Percentiles rank a stretch among this genome's conserved stretches.
phyloP scores from a whole-genome alignment of 1,140 invertebrate species.

The Neodiprion lecontei region DNA sequence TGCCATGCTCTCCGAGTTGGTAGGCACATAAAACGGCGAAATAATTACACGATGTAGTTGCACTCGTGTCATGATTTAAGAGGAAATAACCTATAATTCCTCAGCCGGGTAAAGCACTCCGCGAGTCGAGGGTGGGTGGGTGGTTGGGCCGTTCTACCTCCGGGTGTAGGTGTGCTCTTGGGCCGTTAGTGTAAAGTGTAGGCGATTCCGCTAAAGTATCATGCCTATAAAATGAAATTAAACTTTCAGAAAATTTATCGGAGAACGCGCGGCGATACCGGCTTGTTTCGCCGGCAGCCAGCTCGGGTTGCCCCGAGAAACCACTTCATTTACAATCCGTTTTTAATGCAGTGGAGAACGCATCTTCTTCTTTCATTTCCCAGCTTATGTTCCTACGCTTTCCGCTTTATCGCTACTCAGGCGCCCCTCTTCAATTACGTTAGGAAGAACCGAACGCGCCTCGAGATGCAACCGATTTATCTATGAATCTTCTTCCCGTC shows the following conservation, averaged over 20 bases:
- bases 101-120: neutral
- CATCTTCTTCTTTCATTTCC: too few relatives aligned
- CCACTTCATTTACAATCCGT: neutral
- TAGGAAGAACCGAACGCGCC: neutral
- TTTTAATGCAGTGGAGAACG: neutral
- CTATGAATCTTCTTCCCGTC: neutral
- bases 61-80: conserved; percentile 17
- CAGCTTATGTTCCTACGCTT: too few relatives aligned
- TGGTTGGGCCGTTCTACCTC: neutral
- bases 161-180: conserved; percentile 13
- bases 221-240: conserved; percentile 55
- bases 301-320: neutral
- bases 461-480: neutral
- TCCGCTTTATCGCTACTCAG: neutral
- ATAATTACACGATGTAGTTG: conserved; percentile 16
- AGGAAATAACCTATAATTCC: conserved; percentile 17
- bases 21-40: conserved; percentile 13
- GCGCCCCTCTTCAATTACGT: neutral
- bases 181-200: conserved; percentile 48
- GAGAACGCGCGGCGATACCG: neutral
- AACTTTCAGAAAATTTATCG: conserved; percentile 50
- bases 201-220: conserved; percentile 46
- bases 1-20: neutral
- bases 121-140: neutral
- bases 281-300: too few relatives aligned